Evolutionary conservation across 1,140 invertebrate species (phyloP), one percentile per base, ranked within the genome.

Genomic region (Polyergus mexicanus): DNA sequence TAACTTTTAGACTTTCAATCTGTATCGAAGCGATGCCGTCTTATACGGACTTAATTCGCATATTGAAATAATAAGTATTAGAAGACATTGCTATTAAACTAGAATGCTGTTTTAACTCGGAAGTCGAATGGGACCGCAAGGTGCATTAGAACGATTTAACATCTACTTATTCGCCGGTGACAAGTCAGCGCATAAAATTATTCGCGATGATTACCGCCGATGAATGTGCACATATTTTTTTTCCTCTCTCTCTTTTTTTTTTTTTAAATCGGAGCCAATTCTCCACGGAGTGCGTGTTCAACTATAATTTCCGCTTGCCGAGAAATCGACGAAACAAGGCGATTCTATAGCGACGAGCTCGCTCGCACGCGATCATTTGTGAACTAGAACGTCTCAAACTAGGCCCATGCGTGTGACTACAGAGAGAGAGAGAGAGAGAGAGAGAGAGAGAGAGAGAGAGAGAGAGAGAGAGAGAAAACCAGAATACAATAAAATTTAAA

Each of bases 291-390:
- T 13, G 19, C 32, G 35, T 41, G 10, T 51, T 13, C 1, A 13
- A 44, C 25, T 58, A 22, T 5, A 32, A 41, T 22, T 81, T 80
- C 66, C 66, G 47, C 8, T 13, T n/a, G 35, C 44, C 51, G 41
- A 51, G 47, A 60, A 74, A 83, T 83, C 78, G 78, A 83, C 78
- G 19, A 83, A 83, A 83, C 78, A 35, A 60, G 19, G 56, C 13
- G 41, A 19, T 74, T 56, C 78, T 72, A 74, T 74, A 62, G 78
- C 78, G 54, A 74, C 78, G 38, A 35, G 19, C 78, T 58, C 22
- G 4, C 62, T 72, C 13, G 11, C 78, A 81, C 51, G 66, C 78
- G 54, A 81, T 35, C 54, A 22, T 47, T 38, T 81, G 19, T 28
- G 7, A 81, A 58, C 3, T 72, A 25, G 35, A 72, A 72, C 66